Evolutionary conservation across 30 jellyfish, hydroid and myxozoan species (phyloP), one percentile per base, ranked within the genome.

Genomic region (Pseudorhiza aurosa): DNA sequence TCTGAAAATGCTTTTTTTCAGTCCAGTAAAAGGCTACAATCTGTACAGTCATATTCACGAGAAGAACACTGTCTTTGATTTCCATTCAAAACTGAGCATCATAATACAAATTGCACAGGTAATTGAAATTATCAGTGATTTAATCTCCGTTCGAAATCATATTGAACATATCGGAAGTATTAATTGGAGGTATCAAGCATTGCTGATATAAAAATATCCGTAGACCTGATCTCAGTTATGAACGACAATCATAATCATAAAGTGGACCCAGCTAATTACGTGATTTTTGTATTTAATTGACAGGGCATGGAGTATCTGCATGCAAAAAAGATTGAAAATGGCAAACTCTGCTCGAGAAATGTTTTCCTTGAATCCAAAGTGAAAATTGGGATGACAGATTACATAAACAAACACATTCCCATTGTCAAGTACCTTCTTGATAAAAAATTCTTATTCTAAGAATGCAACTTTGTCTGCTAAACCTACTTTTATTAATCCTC

Each of bases 221-320:
- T n/a, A n/a, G n/a, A n/a, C n/a, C n/a, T n/a, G n/a, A n/a, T n/a
- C n/a, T n/a, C n/a, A n/a, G n/a, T n/a, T n/a, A n/a, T n/a, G n/a
- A n/a, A n/a, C n/a, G n/a, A n/a, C n/a, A n/a, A n/a, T n/a, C n/a
- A n/a, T n/a, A n/a, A n/a, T n/a, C n/a, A n/a, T n/a, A n/a, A n/a
- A n/a, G n/a, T n/a, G n/a, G n/a, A n/a, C n/a, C n/a, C n/a, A n/a
- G n/a, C n/a, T n/a, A n/a, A n/a, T n/a, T n/a, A n/a, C n/a, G n/a
- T n/a, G 50, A 39, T 39, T 39, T 39, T 39, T 39, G 50, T 50
- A 4, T 12, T 50, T 50, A 8, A 22, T 9, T 51, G 18, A 19
- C 18, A 73, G 86, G 97, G 97, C 1, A 68, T 88, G 90, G 94
- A 91, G 29, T 88, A 88, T 80, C 55, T 88, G n/a, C 97, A 88